Evolutionary conservation across 1,140 invertebrate species (phyloP).

Genomic region (Bathynomus jamesi): DNA sequence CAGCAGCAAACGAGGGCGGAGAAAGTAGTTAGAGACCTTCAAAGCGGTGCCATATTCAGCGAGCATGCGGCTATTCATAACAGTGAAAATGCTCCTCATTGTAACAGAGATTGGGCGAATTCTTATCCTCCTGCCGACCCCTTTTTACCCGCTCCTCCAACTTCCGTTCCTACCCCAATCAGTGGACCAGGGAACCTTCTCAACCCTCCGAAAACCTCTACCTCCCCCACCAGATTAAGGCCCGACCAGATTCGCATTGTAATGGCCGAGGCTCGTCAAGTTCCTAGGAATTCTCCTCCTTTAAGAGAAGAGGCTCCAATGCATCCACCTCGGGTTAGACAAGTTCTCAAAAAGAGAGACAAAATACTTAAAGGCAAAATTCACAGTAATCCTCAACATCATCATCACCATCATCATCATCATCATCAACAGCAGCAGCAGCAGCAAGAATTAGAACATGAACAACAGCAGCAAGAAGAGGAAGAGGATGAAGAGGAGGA

Average conservation of each 20-base stretch:
- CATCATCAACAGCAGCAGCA: background rate
- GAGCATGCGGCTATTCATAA: slow-evolving; percentile 36
- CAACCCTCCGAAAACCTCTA: background rate
- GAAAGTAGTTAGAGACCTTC: slow-evolving; percentile 38
- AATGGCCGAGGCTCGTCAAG: slow-evolving; percentile 30
- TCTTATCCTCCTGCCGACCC: slow-evolving; percentile 25
- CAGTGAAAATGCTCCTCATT: slow-evolving; percentile 26
- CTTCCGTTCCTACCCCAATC: slow-evolving; percentile 2
- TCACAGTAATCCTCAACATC: background rate
- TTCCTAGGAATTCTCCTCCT: slow-evolving; percentile 27
- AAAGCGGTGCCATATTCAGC: slow-evolving; percentile 40
- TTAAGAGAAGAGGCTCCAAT: slow-evolving; percentile 27
- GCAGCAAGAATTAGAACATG: background rate
- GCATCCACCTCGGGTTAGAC: slow-evolving; percentile 8
- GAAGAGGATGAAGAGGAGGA: background rate
- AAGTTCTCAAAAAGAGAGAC: background rate
- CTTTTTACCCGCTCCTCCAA: background rate
- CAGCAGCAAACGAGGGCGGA: slow-evolving; percentile 37
- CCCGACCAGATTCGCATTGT: slow-evolving; percentile 35
- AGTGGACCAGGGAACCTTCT: slow-evolving; percentile 6
- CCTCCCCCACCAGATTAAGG: slow-evolving; percentile 18
- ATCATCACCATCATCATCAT: background rate
- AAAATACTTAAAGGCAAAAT: background rate
- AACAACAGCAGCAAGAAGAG: slow-evolving; percentile 6
- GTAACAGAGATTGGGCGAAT: slow-evolving; percentile 29